phyloP scores from a whole-genome alignment of 1,140 invertebrate species.

The Drosophila grimshawi region DNA sequence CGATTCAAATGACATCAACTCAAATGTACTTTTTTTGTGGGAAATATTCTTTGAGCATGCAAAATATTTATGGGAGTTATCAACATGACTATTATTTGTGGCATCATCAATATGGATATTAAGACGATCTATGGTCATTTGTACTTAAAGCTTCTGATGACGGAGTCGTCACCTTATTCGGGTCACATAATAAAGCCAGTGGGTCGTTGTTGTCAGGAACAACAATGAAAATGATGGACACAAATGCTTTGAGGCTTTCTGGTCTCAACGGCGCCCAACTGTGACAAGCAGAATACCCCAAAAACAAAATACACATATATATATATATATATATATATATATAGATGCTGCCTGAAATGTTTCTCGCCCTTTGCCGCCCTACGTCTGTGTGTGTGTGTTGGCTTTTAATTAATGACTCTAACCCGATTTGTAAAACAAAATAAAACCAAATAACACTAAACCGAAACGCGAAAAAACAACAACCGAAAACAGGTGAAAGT shows the following conservation, averaged over 20 bases:
- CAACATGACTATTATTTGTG: too few species aligned
- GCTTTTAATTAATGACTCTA: conserved; percentile 60
- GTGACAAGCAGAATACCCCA: conserved; percentile 38
- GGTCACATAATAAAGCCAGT: conserved; percentile 46
- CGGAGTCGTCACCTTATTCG: conserved; percentile 5
- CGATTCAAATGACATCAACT: too few species aligned
- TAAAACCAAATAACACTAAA: conserved; percentile 43
- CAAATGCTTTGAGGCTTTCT: conserved; percentile 16
- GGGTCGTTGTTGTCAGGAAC: conserved; percentile 30
- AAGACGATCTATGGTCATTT: conserved; percentile 3
- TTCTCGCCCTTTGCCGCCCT: not conserved
- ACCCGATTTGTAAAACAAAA: conserved; percentile 60
- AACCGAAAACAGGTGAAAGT: conserved; percentile 59
- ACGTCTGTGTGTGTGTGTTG: conserved; percentile 2
- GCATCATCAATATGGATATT: not conserved
- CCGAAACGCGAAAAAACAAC: conserved; percentile 39
- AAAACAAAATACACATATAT: not conserved
- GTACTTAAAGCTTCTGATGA: conserved; percentile 13
- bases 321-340: conserved; percentile 3
- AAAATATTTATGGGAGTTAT: too few species aligned
- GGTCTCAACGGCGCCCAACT: conserved; percentile 47
- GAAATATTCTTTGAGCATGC: too few species aligned
- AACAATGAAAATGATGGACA: conserved; percentile 28
- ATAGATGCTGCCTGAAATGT: conserved; percentile 20
- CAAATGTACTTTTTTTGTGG: too few species aligned